Evolutionary conservation across 2,888 invertebrate genomes (phyloP), one percentile per base, ranked within the genome.

Genomic region (Lumbricus terrestris): DNA sequence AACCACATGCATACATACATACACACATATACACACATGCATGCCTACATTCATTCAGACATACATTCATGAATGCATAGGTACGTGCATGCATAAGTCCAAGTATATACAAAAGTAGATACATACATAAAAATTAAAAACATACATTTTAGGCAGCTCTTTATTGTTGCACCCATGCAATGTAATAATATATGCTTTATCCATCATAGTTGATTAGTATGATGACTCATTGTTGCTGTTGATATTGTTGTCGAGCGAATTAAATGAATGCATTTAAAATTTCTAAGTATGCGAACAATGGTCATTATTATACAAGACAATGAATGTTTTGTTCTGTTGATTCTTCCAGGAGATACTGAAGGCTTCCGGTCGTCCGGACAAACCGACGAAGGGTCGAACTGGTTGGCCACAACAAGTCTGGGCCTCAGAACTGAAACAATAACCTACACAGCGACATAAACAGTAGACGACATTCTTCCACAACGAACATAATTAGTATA

Each of bases 361-460:
- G 90, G 91, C 91, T 29, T 34, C 88, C 8, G 35, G 89, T 35
- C 40, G 40, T 37, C 40, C 47, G n/a, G 91, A 91, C 13, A 90
- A 89, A 69, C 92, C 92, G 83, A 90, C 91, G 34, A 91, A 91
- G 38, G 98, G 97, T 95, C 98, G 98, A 91, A 98, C 98, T 0
- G 98, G 98, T 29, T 98, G 98, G 98, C 98, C 98, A 0, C 98
- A 98, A 94, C 97, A 98, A 95, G 98, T 98, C 92, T 98, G 98
- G 98, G 98, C 98, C 0, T 95, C 97, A 85, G 96, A 96, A 92
- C 94, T 96, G 85, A 92, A 92, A 54, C n/a, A 88, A n/a, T 23
- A 33, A 37, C 40, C 88, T 23, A 88, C 8, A n/a, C 5, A 69
- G 69, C n/a, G n/a, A n/a, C n/a, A 69, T n/a, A n/a, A 11, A 69